Percentiles rank a stretch among this genome's conserved stretches.
Conservation (phyloP, 2,888 invertebrate genomes). For the Pardosa pseudoannulata region DNA sequence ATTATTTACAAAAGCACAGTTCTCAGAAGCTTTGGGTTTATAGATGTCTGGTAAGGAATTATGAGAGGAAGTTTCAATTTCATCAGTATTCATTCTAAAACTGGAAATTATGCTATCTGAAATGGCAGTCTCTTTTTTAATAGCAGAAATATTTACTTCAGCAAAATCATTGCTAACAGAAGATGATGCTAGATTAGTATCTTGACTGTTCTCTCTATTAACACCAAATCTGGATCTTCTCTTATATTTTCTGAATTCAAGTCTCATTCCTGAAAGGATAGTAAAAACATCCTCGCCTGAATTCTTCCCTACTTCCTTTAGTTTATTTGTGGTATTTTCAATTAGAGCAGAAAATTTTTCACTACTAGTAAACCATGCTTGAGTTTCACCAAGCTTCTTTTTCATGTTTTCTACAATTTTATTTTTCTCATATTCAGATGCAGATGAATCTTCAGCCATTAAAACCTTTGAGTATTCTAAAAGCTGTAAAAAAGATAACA, state of each 20-base stretch:
- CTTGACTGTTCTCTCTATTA: neutral
- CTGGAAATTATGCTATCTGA: no score
- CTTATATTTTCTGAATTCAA: constrained; percentile 19
- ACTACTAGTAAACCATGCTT: constrained; percentile 20
- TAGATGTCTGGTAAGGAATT: no score
- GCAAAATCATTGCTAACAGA: neutral
- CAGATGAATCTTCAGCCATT: no score
- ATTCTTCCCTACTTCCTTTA: constrained; percentile 13
- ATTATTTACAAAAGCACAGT: no score
- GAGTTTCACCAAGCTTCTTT: constrained; percentile 12
- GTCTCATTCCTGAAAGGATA: neutral
- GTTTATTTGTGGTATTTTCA: neutral
- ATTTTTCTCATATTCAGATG: constrained; percentile 14
- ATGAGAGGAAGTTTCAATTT: no score
- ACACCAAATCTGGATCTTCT: neutral
- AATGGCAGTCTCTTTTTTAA: no score
- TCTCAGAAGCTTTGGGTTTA: no score
- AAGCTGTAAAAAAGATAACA: constrained; percentile 41
- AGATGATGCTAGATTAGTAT: neutral
- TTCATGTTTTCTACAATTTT: constrained; percentile 19
- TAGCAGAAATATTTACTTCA: no score
- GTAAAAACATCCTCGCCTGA: neutral
- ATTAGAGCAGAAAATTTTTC: constrained; percentile 21
- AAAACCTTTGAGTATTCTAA: constrained; percentile 29
- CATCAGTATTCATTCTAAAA: no score